Base-by-base conservation (phyloP, 2,797 vertebrate species). In the Cottoperca gobio region DNA sequence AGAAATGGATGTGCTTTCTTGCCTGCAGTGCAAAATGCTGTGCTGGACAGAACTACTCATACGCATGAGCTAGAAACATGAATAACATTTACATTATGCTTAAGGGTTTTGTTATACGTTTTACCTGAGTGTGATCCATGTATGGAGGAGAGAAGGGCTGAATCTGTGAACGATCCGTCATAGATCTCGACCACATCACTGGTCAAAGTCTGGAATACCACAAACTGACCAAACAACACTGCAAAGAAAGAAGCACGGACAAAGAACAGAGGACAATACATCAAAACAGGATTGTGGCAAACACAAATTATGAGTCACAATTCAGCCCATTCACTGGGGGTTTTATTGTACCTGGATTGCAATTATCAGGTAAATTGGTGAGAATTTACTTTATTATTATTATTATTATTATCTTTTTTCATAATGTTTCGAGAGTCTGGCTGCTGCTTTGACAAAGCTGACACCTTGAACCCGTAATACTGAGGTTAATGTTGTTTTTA, bases 141-240 rank as follows among this genome's bases (percentile, higher is more conserved):
- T 78, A 98, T 96, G 78, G 97, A 98, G 40, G 97, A 97, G 84
- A 99, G 96, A 86, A 99, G 95, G 61, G 96, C 82, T 66, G 97
- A 96, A 63, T 97, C 97, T 50, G 95, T 90, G 73, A 96, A 95
- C 76, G 97, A 94, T 37, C 97, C 97, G 64, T 99, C 97, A 48
- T 95, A 97, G 76, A 99, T 97, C 90, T 99, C 97, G 45, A 98
- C 96, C 82, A 98, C 95, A 70, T 99, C 98, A 85, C 93, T 96
- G 70, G 94, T 91, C 79, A 97, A 95, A 70, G 97, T 99, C 94
- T 99, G 97, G 93, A 99, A 99, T 88, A 98, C 97, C 84, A 99
- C 97, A 94, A 99, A 99, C 96, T 99, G 98, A 63, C 98, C 98
- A 88, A 99, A 99, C 85, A 99, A 96, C 92, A 99, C 98, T 99